Evolutionary conservation across 2,113 vertebrate species (phyloP).

Genomic region (Brachypteracias leptosomus): DNA sequence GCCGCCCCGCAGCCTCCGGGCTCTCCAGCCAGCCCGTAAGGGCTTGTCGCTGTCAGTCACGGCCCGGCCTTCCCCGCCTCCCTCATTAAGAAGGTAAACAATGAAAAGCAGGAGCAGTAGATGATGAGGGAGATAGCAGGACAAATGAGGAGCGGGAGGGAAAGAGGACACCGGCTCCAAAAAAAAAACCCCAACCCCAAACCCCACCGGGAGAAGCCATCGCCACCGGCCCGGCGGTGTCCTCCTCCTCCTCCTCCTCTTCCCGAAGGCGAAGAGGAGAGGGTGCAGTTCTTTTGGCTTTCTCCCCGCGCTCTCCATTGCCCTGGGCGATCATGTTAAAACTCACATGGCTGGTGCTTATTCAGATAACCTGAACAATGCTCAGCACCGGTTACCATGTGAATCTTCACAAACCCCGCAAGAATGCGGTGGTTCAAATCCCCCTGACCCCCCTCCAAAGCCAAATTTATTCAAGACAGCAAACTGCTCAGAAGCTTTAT

Average conservation of each 20-base stretch:
- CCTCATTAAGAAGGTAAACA: slow-evolving; percentile 99
- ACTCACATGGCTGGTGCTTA: slow-evolving; percentile 92
- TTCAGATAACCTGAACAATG: slow-evolving; percentile 96
- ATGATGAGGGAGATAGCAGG: slow-evolving; percentile 91
- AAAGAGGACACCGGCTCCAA: slow-evolving; percentile 83
- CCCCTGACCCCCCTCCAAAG: slow-evolving; percentile 83
- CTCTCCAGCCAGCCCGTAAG: slow-evolving; percentile 72
- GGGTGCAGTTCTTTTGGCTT: slow-evolving; percentile 80
- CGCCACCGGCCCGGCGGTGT: neutral
- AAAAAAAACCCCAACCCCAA: neutral
- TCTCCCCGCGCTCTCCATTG: slow-evolving; percentile 81
- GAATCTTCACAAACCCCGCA: slow-evolving; percentile 94
- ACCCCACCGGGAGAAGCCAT: neutral
- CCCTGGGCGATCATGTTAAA: slow-evolving; percentile 91
- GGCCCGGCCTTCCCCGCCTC: slow-evolving; percentile 84
- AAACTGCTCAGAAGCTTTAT: slow-evolving; percentile 84
- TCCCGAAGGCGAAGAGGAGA: slow-evolving; percentile 67
- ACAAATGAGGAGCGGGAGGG: slow-evolving; percentile 84
- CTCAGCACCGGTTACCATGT: slow-evolving; percentile 95
- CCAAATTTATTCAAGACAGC: slow-evolving; percentile 93
- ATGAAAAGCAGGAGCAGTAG: slow-evolving; percentile 85
- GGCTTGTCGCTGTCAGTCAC: slow-evolving; percentile 92
- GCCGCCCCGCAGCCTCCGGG: slow-evolving; percentile 82
- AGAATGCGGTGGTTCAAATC: slow-evolving; percentile 98
- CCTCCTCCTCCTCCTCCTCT: neutral